Evolutionary conservation across 2,888 invertebrate genomes (phyloP).

Genomic region (Lepeophtheirus nordmannii): DNA sequence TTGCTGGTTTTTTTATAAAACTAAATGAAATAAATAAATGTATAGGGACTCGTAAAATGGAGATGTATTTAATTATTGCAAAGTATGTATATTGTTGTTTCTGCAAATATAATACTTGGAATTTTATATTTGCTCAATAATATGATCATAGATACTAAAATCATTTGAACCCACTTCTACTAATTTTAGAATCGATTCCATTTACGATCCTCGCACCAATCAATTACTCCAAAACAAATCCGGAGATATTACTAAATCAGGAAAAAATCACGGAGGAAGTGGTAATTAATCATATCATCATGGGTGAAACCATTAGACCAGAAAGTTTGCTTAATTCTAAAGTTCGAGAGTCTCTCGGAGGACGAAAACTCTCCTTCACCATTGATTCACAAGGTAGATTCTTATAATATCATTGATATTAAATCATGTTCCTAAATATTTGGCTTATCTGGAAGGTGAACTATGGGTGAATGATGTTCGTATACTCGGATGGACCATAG

Average conservation of each 20-base stretch:
- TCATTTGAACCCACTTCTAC: too few species aligned
- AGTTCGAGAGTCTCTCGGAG: neutral
- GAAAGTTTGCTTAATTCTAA: conserved; percentile 6
- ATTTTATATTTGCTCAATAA: too few species aligned
- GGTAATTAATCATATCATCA: conserved; percentile 1
- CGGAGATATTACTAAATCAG: neutral
- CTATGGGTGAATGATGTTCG: conserved; percentile 15
- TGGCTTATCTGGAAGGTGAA: conserved; percentile 9
- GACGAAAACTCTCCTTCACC: neutral
- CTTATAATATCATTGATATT: neutral
- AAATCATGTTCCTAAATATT: neutral
- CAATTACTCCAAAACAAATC: conserved; percentile 1
- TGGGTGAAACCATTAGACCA: conserved; percentile 9
- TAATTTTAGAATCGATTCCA: neutral
- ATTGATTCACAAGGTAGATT: neutral
- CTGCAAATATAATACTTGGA: too few species aligned
- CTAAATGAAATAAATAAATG: too few species aligned
- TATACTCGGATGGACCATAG: conserved; percentile 12
- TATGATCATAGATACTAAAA: too few species aligned
- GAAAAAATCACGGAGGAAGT: conserved; percentile 5
- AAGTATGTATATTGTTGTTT: too few species aligned
- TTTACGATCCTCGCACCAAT: conserved; percentile 13
- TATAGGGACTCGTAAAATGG: too few species aligned
- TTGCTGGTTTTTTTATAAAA: too few species aligned
- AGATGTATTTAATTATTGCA: too few species aligned